Percentiles rank a stretch among this genome's conserved stretches.
Evolutionary conservation across 2,888 invertebrate genomes (phyloP).

Genomic region (Pachycephus smyrnensis): DNA sequence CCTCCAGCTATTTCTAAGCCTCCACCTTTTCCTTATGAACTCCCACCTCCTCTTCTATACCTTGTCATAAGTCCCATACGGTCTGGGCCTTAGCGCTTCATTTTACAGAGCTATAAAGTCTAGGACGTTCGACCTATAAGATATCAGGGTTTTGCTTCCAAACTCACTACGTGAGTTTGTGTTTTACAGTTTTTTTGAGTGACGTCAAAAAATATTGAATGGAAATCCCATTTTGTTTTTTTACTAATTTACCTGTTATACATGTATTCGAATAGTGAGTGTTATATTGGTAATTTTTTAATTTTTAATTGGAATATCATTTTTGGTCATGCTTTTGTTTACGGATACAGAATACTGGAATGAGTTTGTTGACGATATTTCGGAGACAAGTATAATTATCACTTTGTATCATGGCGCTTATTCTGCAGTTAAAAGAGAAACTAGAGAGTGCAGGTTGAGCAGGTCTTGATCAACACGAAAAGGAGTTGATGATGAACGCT

Average conservation of each 20-base stretch:
- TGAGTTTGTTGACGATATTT: not conserved
- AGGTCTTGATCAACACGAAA: not conserved
- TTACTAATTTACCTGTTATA: not conserved
- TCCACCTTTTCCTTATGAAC: constrained; percentile 25
- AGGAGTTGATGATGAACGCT: not conserved
- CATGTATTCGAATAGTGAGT: not conserved
- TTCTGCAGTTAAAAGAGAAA: not conserved
- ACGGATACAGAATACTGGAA: not conserved
- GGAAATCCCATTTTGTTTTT: not conserved
- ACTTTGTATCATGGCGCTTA: not conserved
- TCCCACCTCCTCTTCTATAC: constrained; percentile 27
- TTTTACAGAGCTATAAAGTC: not conserved
- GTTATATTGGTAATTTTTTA: no score
- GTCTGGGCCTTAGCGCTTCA: not conserved
- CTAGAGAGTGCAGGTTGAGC: not conserved
- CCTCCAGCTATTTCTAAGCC: constrained; percentile 17
- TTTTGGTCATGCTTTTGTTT: not conserved
- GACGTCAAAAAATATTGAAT: not conserved
- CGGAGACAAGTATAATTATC: not conserved
- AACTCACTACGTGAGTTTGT: not conserved
- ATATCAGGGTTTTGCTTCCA: not conserved
- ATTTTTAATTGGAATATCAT: not conserved
- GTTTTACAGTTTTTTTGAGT: not conserved
- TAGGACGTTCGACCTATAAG: not conserved
- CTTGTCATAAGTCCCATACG: not conserved